phyloP scores from a whole-genome alignment of 1,140 invertebrate species.

The Drosophila tani region DNA sequence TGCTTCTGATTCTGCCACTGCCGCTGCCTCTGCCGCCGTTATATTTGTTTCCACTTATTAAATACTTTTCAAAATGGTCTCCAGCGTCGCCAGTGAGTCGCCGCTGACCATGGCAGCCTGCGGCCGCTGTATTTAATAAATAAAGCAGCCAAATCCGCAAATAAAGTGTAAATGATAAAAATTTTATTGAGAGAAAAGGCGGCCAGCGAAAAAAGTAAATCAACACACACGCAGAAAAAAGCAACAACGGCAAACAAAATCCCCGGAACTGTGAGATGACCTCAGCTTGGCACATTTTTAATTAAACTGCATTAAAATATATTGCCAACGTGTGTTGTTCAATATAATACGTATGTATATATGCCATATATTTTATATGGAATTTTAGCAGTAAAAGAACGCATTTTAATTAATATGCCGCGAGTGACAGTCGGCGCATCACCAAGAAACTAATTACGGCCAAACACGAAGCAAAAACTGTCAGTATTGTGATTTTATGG shows the following conservation, averaged over 20 bases:
- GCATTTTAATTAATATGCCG: conserved; percentile 63
- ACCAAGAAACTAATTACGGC: conserved; percentile 16
- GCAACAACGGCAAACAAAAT: conserved; percentile 40
- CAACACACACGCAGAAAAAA: conserved; percentile 19
- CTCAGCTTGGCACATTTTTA: conserved; percentile 64
- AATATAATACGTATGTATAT: conserved; percentile 18
- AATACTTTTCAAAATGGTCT: conserved; percentile 55
- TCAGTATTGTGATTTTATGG: neutral
- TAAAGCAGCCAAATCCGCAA: conserved; percentile 68
- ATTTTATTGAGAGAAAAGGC: conserved; percentile 17
- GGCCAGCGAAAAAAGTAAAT: conserved; percentile 16
- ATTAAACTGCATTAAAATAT: conserved; percentile 74
- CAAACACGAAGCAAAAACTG: neutral
- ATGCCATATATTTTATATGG: conserved; percentile 46
- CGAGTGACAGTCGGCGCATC: conserved; percentile 31
- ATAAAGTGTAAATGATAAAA: conserved; percentile 64
- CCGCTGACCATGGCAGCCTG: conserved; percentile 40
- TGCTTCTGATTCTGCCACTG: neutral
- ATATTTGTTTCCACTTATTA: conserved; percentile 47
- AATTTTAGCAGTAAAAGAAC: conserved; percentile 36
- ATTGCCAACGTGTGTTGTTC: conserved; percentile 34
- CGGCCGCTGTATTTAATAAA: conserved; percentile 64
- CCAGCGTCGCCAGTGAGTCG: conserved; percentile 25
- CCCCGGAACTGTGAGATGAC: conserved; percentile 46
- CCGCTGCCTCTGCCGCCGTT: conserved; percentile 10